Conservation (phyloP, 2,888 invertebrate species). For the Eupithecia centaureata region DNA sequence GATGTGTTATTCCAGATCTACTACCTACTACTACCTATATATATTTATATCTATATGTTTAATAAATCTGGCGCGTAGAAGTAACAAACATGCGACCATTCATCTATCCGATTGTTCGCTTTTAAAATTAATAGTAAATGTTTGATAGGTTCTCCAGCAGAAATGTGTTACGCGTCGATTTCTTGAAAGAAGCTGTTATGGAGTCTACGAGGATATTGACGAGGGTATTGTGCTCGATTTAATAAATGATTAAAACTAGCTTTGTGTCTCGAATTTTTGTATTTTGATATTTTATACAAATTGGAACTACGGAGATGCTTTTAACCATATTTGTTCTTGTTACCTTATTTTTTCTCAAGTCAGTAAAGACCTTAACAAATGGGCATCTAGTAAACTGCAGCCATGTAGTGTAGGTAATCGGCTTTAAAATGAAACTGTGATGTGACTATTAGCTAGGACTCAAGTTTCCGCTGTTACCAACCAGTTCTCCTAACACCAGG, state of each 20-base stretch:
- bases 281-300: neutral
- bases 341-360: neutral
- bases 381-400: constrained; percentile 1
- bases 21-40: too few species aligned
- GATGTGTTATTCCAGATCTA: too few species aligned
- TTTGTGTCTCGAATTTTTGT: neutral
- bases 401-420: neutral
- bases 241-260: too few species aligned
- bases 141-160: neutral
- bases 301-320: neutral
- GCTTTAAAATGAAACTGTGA: neutral
- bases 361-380: neutral
- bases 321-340: neutral
- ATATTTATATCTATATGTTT: too few species aligned
- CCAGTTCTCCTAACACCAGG: neutral
- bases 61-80: too few species aligned
- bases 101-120: too few species aligned
- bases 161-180: neutral
- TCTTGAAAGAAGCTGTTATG: neutral
- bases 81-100: too few species aligned
- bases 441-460: neutral
- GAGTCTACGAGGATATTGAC: neutral
- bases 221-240: neutral
- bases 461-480: neutral
- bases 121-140: constrained; percentile 1